Base-by-base conservation (phyloP, 2,888 invertebrate species). In the Physocephala rufipes region DNA sequence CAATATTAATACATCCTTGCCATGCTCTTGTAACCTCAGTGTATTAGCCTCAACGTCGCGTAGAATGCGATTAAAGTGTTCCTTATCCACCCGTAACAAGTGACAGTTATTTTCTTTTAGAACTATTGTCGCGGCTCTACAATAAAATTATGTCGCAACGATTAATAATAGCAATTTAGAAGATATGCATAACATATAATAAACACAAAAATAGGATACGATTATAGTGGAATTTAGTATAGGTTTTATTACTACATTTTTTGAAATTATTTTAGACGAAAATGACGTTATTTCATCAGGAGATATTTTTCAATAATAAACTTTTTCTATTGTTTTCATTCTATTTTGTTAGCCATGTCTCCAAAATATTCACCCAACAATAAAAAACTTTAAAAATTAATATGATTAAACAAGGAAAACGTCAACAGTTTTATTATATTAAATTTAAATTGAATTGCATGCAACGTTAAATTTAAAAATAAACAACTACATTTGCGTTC, bases 41-140 rank as follows among this genome's bases (percentile, higher is more conserved):
- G 94, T 95, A 84, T 95, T 95, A n/a, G 94, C 93, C 86, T 95
- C 95, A 49, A 94, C 94, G 87, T 95, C 94, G 79, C 92, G 87
- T 75, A 93, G 87, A 75, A 93, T 93, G 80, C 93, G 88, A 87
- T 94, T 93, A 85, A 95, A 95, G 84, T 94, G 92, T 76, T 93
- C 92, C 85, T 95, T 95, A 86, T 95, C 94, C 59, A 95, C 94
- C 63, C 94, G 88, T 75, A 95, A 87, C 81, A 95, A 91, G 84
- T 94, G 93, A 80, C 93, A 93, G 86, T 93, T 93, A 86, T 93
- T 91, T 85, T 95, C 94, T 77, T 92, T 88, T 69, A 94, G 88
- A 49, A 93, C 91, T 78, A 95, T 94, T 19, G 94, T 94, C 43
- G 94, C 94, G 71, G 94, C 93, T 85, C 93, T 92, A 83, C 63